These are phyloP conservation scores for Drosophila nr. medialis DNA, from an alignment of 2,888 invertebrate species.

Conservation along the genomic window DNA sequence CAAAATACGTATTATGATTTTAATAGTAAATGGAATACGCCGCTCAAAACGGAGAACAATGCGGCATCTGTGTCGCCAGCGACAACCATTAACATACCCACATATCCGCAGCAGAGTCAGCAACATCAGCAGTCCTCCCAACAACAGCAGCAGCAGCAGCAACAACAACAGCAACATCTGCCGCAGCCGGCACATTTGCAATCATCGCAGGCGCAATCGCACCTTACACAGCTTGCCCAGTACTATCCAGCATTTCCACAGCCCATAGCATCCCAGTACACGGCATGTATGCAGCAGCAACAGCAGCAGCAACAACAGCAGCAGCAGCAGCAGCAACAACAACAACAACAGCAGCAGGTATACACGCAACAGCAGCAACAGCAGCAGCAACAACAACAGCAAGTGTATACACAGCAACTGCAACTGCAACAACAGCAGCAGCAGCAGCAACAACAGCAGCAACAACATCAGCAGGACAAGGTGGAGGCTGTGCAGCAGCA, in stretches of 20 bases:
- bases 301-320: conserved; percentile 71
- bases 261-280: conserved; percentile 83
- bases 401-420: conserved; percentile 71
- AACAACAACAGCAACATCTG: conserved; percentile 86
- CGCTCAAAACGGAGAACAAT: conserved; percentile 84
- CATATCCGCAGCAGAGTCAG: conserved; percentile 85
- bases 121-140: conserved; percentile 69
- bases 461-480: conserved; percentile 65
- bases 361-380: conserved; percentile 67
- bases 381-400: conserved; percentile 66
- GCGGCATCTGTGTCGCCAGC: conserved; percentile 81
- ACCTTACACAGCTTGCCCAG: conserved; percentile 86
- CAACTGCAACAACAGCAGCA: conserved; percentile 69
- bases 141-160: conserved; percentile 69
- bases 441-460: conserved; percentile 73
- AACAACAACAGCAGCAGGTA: conserved; percentile 77
- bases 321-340: conserved; percentile 79
- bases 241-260: conserved; percentile 84
- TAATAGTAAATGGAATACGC: conserved; percentile 92
- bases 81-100: conserved; percentile 82
- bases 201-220: conserved; percentile 90
- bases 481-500: conserved; percentile 63
- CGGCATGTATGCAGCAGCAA: conserved; percentile 83
- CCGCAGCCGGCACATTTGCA: conserved; percentile 90
- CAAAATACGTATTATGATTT: conserved; percentile 90